Percentiles rank a stretch among this genome's conserved stretches.
Conservation (phyloP, 2,113 vertebrate species). For the Scalopus aquaticus region DNA sequence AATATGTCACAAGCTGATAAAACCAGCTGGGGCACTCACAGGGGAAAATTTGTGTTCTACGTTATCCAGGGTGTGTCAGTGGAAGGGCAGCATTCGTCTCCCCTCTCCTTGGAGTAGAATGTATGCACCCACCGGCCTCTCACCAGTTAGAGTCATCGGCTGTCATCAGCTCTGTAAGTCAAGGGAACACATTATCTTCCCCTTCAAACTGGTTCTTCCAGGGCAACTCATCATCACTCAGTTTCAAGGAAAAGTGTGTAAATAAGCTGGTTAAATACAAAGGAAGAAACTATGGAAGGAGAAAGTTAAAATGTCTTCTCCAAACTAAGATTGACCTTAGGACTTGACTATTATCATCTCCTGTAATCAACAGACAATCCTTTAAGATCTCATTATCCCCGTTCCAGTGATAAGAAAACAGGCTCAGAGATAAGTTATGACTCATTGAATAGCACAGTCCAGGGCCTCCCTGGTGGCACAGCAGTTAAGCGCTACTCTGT, state of each 20-base stretch:
- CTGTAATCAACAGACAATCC: background rate
- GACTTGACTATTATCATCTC: background rate
- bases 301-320: background rate
- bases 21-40: conserved; percentile 30
- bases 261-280: background rate
- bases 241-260: background rate
- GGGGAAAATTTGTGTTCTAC: background rate
- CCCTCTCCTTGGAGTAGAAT: conserved; percentile 8
- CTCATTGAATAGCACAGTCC: background rate
- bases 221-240: background rate
- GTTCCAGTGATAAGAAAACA: background rate
- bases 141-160: background rate
- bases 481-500: no score
- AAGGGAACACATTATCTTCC: background rate
- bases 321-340: background rate
- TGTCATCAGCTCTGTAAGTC: background rate
- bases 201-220: background rate
- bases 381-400: background rate
- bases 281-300: background rate
- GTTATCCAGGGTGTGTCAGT: background rate
- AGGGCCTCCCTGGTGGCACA: no score
- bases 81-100: background rate
- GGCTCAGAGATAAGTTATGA: background rate
- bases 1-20: conserved; percentile 65
- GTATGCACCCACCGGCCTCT: background rate